These are phyloP conservation scores for Ptiloglossa arizonensis DNA, from an alignment of 1,140 invertebrate species.

Conservation along the genomic window DNA sequence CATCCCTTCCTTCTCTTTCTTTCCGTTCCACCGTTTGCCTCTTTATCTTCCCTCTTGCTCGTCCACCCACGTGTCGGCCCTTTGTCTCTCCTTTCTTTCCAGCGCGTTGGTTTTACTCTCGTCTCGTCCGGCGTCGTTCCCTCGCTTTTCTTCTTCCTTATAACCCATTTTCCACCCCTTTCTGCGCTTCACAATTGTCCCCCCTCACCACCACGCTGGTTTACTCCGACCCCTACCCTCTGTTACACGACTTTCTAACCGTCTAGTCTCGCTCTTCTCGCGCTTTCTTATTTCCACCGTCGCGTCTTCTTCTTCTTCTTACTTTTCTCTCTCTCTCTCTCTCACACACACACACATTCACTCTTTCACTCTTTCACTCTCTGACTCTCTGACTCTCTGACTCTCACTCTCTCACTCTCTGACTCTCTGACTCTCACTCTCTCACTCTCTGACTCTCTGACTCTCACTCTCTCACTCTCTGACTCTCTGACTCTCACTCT, in stretches of 20 bases:
- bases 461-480: too few species aligned
- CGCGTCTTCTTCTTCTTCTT: not conserved
- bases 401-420: too few species aligned
- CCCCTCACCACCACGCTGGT: too few species aligned
- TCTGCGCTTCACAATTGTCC: not conserved
- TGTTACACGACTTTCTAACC: too few species aligned
- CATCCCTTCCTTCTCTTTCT: not conserved
- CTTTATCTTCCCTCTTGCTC: constrained; percentile 2
- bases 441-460: too few species aligned
- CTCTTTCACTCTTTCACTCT: too few species aligned
- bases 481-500: too few species aligned
- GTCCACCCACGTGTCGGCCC: not conserved
- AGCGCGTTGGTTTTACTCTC: not conserved
- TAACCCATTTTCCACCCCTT: constrained; percentile 33
- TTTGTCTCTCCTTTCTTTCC: not conserved
- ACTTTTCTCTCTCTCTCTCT: not conserved
- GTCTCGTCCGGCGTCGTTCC: not conserved
- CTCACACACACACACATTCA: too few species aligned
- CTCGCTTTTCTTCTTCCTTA: constrained; percentile 20
- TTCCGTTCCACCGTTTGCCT: constrained; percentile 14
- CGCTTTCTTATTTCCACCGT: not conserved
- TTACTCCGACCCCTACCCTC: constrained; percentile 3
- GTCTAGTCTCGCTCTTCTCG: too few species aligned
- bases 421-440: too few species aligned
- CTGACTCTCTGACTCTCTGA: too few species aligned